Conservation (phyloP, 1,140 invertebrate genomes). For the Nylanderia fulva region DNA sequence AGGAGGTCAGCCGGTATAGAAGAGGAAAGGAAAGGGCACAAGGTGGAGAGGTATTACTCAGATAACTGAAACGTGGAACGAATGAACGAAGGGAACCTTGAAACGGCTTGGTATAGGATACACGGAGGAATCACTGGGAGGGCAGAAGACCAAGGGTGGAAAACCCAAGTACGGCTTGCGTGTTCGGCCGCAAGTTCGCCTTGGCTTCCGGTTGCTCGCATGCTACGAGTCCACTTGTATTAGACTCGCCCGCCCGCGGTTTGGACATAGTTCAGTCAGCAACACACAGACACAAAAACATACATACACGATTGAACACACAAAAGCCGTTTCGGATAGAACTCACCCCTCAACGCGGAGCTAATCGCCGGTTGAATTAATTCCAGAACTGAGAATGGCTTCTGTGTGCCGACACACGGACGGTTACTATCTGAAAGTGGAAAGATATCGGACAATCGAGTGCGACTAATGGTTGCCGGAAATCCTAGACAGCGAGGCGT, state of each 20-base stretch:
- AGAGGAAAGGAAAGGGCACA: conserved; percentile 4
- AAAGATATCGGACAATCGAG: conserved; percentile 53
- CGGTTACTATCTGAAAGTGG: conserved; percentile 41
- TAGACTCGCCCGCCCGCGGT: conserved; percentile 56
- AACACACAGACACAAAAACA: conserved; percentile 4
- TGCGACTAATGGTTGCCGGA: conserved; percentile 29
- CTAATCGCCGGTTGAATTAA: conserved; percentile 81
- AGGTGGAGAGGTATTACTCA: conserved; percentile 74
- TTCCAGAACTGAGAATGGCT: conserved; percentile 80
- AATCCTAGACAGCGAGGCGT: conserved; percentile 12
- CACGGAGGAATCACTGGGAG: conserved; percentile 14
- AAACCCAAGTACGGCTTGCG: conserved; percentile 67
- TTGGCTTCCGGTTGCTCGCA: conserved; percentile 79
- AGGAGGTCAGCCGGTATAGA: conserved; percentile 47
- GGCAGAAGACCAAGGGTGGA: conserved; percentile 47
- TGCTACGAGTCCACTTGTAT: conserved; percentile 79
- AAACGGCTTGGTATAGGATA: conserved; percentile 9
- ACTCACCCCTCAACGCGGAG: conserved; percentile 65
- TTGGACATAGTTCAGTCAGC: conserved; percentile 34
- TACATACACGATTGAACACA: conserved; percentile 55
- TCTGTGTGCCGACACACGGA: conserved; percentile 56
- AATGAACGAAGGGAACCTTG: conserved; percentile 73
- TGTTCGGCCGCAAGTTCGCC: conserved; percentile 76
- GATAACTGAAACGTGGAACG: conserved; percentile 79
- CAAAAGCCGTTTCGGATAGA: conserved; percentile 54